Evolutionary conservation across 2,888 invertebrate genomes (phyloP).

Genomic region (Agriopis leucophaearia): DNA sequence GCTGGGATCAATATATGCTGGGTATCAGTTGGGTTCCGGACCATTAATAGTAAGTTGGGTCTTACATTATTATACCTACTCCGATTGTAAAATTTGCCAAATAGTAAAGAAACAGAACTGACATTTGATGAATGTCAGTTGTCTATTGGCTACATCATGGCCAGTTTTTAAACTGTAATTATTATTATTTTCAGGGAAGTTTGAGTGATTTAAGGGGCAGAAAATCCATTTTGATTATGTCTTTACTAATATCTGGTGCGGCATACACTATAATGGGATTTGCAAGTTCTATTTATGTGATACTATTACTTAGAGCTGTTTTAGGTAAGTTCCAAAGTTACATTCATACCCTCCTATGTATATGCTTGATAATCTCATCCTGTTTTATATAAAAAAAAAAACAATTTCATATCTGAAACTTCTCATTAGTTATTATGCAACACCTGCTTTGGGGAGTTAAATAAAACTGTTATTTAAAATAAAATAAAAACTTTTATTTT

Average conservation of each 20-base stretch:
- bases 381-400: too few species aligned
- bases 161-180: neutral
- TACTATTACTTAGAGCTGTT: slow-evolving; percentile 83
- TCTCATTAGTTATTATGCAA: too few species aligned
- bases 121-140: neutral
- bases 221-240: slow-evolving; percentile 81
- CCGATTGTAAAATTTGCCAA: too few species aligned
- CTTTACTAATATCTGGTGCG: slow-evolving; percentile 80
- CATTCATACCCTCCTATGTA: too few species aligned
- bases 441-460: too few species aligned
- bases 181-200: slow-evolving; percentile 84
- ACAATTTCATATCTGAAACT: too few species aligned
- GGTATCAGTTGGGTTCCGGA: slow-evolving; percentile 88
- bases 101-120: too few species aligned
- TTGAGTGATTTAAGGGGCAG: slow-evolving; percentile 88
- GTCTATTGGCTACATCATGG: too few species aligned
- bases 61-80: neutral
- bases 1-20: slow-evolving; percentile 87
- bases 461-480: too few species aligned
- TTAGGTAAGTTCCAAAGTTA: slow-evolving; percentile 77
- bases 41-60: slow-evolving; percentile 86
- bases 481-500: too few species aligned
- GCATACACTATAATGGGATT: slow-evolving; percentile 84
- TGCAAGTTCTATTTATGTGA: slow-evolving; percentile 78
- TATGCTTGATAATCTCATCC: too few species aligned